Evolutionary conservation across 2,888 invertebrate species (phyloP).

Genomic region (Pegoplata infirma): DNA sequence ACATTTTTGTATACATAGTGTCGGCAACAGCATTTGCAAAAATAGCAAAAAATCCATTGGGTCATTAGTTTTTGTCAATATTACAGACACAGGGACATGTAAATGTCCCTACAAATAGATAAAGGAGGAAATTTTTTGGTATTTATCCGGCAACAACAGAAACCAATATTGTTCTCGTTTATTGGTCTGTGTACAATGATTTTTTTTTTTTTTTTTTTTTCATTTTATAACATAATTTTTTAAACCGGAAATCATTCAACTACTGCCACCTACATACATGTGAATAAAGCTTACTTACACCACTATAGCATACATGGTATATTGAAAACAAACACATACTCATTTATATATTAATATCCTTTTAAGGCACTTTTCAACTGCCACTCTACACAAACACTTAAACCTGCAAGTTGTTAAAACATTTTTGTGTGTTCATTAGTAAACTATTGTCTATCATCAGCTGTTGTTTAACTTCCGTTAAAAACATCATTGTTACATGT

Average conservation of each 20-base stretch:
- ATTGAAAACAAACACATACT: neutral
- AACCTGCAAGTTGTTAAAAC: neutral
- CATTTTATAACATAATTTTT: no score
- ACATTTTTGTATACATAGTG: neutral
- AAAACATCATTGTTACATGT: conserved; percentile 20
- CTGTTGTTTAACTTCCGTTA: conserved; percentile 21
- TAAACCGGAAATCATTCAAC: neutral
- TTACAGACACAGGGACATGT: conserved; percentile 41
- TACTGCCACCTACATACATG: no score
- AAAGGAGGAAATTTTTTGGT: neutral
- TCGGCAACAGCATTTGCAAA: neutral
- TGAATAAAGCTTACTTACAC: neutral
- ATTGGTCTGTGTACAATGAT: neutral
- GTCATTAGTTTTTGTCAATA: conserved; percentile 51
- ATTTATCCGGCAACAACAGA: neutral
- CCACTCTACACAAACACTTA: neutral
- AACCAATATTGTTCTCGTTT: neutral
- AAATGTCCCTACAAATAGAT: conserved; percentile 33
- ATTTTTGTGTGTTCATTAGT: conserved; percentile 35
- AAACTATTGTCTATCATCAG: conserved; percentile 42
- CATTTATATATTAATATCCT: neutral
- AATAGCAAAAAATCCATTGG: conserved; percentile 22
- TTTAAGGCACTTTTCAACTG: no score
- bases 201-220: neutral
- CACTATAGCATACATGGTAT: neutral